These are phyloP conservation scores for Loxodonta africana DNA, from an alignment of 2,113 vertebrate species.

Conservation along the genomic window DNA sequence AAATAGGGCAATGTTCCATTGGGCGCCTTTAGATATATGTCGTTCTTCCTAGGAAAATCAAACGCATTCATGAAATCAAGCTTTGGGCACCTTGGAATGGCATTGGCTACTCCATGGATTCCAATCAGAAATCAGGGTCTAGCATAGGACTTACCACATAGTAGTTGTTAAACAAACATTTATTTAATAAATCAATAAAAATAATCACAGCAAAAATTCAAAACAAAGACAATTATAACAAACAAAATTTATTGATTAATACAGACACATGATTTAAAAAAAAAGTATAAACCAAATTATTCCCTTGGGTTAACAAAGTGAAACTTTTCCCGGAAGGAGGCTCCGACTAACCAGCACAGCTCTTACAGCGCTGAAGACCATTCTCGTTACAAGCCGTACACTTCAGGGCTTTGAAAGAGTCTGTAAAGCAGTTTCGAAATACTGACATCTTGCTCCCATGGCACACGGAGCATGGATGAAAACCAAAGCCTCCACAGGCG, in stretches of 20 bases:
- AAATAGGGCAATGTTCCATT: accelerated
- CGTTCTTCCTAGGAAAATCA: conserved; percentile 34
- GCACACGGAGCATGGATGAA: conserved; percentile 97
- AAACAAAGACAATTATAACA: conserved; percentile 79
- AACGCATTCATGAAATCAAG: not conserved
- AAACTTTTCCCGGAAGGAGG: not conserved
- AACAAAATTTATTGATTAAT: conserved; percentile 87
- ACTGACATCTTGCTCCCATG: conserved; percentile 99
- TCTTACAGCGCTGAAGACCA: conserved; percentile 95
- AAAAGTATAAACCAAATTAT: conserved; percentile 82
- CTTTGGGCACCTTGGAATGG: not conserved
- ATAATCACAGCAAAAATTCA: conserved; percentile 56
- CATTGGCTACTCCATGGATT: not conserved
- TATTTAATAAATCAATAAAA: conserved; percentile 33
- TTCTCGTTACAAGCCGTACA: conserved; percentile 99
- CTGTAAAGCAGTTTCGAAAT: conserved; percentile 98
- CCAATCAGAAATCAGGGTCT: not conserved
- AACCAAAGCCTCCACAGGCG: conserved; percentile 96
- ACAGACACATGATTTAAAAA: conserved; percentile 66
- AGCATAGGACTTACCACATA: not conserved
- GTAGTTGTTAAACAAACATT: not conserved
- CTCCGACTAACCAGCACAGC: conserved; percentile 88
- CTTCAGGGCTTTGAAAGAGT: conserved; percentile 99
- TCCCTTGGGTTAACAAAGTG: conserved; percentile 79
- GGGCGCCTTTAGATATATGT: not conserved